Base-by-base conservation (phyloP, 2,797 vertebrate species). In the Lagorchestes hirsutus region DNA sequence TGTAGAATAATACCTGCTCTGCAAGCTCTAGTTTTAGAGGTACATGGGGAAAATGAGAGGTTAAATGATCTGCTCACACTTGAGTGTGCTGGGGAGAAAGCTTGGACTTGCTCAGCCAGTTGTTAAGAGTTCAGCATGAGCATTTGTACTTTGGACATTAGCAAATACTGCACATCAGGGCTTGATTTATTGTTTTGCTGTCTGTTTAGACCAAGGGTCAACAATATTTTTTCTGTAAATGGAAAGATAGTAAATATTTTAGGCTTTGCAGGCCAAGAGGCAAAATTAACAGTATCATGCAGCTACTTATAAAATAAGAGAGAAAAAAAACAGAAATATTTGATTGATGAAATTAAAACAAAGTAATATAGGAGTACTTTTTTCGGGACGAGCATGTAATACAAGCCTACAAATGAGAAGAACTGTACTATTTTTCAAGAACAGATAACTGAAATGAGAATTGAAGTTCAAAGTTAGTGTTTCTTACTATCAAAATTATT, bases 311-410 rank as follows among this genome's bases (percentile, higher is more conserved):
- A 74, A 74, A 74, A 74, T 1, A 74, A 74, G 27, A 74, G 16
- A 13, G 4, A n/a, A 1, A 67, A 62, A 10, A 59, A 31, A 34
- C 31, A 67, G 1, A 40, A 67, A n/a, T 67, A n/a, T 67, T 40
- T 9, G 18, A 24, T 40, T 74, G n/a, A 24, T 74, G 67, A 74
- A 74, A 74, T 74, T 22, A 40, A 74, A 74, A 74, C 12, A 24
- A 74, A 74, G 28, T 74, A 74, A 74, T 74, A 40, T 74, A 74
- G 40, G 6, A 40, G n/a, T 22, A 74, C 31, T 62, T 62, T 56
- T 56, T 14, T 16, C 0, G 4, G 2, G 10, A 6, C 12, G 13
- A 0, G 12, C 24, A 29, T 0, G 16, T 8, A 74, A 74, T 40
- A 74, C 62, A 67, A 67, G 14, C 34, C 34, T 18, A 67, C 1